Evolutionary conservation across 2,113 vertebrate species (phyloP).

Genomic region (Macrotis lagotis): DNA sequence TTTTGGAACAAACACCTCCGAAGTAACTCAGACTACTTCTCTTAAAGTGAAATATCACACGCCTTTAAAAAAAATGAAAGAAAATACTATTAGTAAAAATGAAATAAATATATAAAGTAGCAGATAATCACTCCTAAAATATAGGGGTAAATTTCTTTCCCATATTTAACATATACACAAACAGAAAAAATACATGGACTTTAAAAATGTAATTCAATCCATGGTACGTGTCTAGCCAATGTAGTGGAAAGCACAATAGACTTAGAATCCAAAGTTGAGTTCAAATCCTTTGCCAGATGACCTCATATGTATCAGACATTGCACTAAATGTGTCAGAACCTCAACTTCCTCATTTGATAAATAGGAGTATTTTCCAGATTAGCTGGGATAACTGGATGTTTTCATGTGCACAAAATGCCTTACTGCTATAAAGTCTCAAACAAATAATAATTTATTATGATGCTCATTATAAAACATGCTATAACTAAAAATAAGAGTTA

Average conservation of each 20-base stretch:
- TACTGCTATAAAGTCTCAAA: neutral
- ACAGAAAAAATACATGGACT: neutral
- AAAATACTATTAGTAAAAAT: slow-evolving; percentile 48
- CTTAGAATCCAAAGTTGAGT: neutral
- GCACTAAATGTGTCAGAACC: neutral
- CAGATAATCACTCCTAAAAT: neutral
- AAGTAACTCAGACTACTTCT: slow-evolving; percentile 96
- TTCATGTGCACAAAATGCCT: neutral
- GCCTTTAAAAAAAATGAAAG: slow-evolving; percentile 84
- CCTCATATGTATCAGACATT: neutral
- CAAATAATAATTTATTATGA: neutral
- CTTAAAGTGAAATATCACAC: slow-evolving; percentile 95
- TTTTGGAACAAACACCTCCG: slow-evolving; percentile 93
- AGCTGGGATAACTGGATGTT: neutral
- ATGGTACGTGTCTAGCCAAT: neutral
- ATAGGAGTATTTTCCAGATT: neutral
- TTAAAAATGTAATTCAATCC: slow-evolving; percentile 37
- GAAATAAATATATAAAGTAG: slow-evolving; percentile 33
- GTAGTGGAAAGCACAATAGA: neutral
- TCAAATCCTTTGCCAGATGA: neutral
- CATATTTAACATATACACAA: neutral
- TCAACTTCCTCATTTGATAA: neutral
- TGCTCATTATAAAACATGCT: neutral
- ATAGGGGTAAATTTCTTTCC: neutral
- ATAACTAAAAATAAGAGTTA: neutral